A percentile compares a stretch with the other conserved stretches of the same genome.
These are phyloP conservation scores for Alaudala cheleensis DNA, from an alignment of 2,113 vertebrate species.

Conservation along the genomic window DNA sequence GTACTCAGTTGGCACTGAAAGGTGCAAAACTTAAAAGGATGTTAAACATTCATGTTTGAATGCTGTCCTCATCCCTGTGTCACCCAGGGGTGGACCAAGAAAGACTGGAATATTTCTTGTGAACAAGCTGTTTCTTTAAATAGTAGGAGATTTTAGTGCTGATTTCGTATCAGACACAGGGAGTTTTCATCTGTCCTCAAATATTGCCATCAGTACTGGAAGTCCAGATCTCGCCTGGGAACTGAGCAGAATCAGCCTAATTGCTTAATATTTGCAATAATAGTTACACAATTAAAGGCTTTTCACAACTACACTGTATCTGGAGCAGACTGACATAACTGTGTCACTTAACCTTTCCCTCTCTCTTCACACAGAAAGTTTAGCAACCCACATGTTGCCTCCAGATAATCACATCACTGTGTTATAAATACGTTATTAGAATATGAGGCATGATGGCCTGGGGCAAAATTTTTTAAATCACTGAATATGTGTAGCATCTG, in stretches of 20 bases:
- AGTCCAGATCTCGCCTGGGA: background rate
- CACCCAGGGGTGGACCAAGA: background rate
- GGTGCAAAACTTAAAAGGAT: background rate
- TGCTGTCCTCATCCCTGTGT: background rate
- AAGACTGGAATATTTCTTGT: background rate
- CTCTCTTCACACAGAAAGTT: background rate
- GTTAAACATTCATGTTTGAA: background rate
- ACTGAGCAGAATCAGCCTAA: background rate
- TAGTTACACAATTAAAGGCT: background rate
- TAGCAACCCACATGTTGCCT: background rate
- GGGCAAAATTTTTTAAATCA: background rate
- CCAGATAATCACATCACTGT: background rate
- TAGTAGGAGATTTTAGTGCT: background rate
- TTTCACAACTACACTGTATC: background rate
- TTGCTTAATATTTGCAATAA: background rate
- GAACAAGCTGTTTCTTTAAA: background rate
- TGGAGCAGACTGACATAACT: background rate
- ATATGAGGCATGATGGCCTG: background rate
- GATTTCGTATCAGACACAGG: background rate
- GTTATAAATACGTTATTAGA: background rate
- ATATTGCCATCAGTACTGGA: background rate
- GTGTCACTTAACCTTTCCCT: background rate
- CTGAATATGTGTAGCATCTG: background rate
- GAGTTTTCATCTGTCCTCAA: background rate
- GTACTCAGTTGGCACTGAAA: background rate